A percentile compares a stretch with the other conserved stretches of the same genome.
These are phyloP conservation scores for Temnothorax ravouxi DNA, from an alignment of 2,888 invertebrate genomes.

Conservation along the genomic window DNA sequence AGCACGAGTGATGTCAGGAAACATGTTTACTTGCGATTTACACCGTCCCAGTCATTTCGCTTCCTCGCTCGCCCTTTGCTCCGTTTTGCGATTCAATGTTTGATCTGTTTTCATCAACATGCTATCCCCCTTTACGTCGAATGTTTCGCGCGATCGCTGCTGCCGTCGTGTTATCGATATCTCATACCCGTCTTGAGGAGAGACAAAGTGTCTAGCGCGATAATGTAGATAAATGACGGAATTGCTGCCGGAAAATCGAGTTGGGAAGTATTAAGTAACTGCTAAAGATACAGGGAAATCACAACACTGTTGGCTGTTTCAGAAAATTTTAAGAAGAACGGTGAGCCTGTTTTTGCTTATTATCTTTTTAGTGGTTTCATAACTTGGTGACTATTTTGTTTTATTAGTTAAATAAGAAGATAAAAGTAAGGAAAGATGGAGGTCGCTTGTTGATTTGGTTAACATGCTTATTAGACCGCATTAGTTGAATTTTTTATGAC, in stretches of 20 bases:
- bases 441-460: background rate
- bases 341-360: slow-evolving; percentile 18
- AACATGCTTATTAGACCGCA: slow-evolving; percentile 7
- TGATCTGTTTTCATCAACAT: slow-evolving; percentile 46
- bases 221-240: slow-evolving; percentile 16
- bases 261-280: background rate
- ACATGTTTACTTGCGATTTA: slow-evolving; percentile 43
- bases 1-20: slow-evolving; percentile 18
- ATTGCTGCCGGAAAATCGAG: background rate
- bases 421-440: background rate
- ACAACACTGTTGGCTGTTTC: background rate
- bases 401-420: background rate
- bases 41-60: background rate
- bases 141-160: background rate
- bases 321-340: background rate
- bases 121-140: slow-evolving; percentile 21
- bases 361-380: slow-evolving; percentile 23
- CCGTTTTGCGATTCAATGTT: slow-evolving; percentile 18
- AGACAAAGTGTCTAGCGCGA: background rate
- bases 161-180: slow-evolving; percentile 9
- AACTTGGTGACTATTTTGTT: slow-evolving; percentile 1
- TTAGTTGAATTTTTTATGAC: background rate
- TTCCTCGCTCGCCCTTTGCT: background rate
- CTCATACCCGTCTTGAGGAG: background rate
- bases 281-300: background rate